These are phyloP conservation scores for Brachionus calyciflorus DNA, from an alignment of 1,140 invertebrate genomes.

Conservation along the genomic window DNA sequence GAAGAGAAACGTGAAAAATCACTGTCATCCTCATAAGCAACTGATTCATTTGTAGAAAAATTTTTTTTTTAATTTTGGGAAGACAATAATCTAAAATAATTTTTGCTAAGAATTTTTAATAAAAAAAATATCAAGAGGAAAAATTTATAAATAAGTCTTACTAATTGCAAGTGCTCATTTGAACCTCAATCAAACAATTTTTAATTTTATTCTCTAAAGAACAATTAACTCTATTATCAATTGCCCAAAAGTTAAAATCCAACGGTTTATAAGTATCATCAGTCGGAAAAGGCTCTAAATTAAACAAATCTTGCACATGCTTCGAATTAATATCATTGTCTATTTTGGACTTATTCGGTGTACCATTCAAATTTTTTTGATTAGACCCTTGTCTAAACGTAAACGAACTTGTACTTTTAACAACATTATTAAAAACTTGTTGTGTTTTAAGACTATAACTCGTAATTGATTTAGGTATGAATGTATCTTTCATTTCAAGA, in stretches of 20 bases:
- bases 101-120: too few relatives aligned
- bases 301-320: neutral
- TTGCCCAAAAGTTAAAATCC: neutral
- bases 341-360: neutral
- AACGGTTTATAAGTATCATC: conserved; percentile 10
- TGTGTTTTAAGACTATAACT: neutral
- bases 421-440: neutral
- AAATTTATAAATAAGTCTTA: too few relatives aligned
- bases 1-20: too few relatives aligned
- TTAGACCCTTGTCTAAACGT: neutral
- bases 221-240: neutral
- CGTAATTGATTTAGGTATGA: neutral
- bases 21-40: too few relatives aligned
- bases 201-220: neutral
- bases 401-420: conserved; percentile 37
- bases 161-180: conserved; percentile 64
- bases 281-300: neutral
- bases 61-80: too few relatives aligned
- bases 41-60: too few relatives aligned
- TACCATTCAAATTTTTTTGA: neutral
- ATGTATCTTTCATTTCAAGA: neutral
- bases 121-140: too few relatives aligned
- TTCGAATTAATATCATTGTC: neutral
- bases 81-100: too few relatives aligned
- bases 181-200: conserved; percentile 48